phyloP scores from a whole-genome alignment of 2,888 invertebrate genomes.

The Hypena proboscidalis region DNA sequence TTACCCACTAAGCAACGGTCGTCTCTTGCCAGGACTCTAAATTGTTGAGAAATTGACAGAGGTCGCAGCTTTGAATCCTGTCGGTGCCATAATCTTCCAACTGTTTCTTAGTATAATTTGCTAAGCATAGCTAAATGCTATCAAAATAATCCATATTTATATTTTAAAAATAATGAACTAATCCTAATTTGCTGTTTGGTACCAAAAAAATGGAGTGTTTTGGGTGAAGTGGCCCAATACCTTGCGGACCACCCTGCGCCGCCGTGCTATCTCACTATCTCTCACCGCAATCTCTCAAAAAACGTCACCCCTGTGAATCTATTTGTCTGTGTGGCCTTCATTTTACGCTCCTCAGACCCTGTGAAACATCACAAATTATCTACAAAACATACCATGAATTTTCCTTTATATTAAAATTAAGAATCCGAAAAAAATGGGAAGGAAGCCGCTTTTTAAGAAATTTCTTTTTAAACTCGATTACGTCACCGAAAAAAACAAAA shows the following conservation, averaged over 20 bases:
- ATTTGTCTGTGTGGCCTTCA: constrained; percentile 78
- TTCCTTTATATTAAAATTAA: constrained; percentile 29
- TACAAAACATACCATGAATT: constrained; percentile 28
- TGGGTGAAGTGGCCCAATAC: constrained; percentile 46
- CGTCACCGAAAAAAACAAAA: constrained; percentile 1
- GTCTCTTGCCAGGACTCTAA: too few species aligned
- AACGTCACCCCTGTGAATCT: constrained; percentile 71
- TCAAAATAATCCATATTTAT: too few species aligned
- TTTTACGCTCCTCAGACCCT: constrained; percentile 64
- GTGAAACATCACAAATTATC: constrained; percentile 45
- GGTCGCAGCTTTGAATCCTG: too few species aligned
- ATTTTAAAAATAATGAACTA: constrained; percentile 6
- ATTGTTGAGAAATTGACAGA: too few species aligned
- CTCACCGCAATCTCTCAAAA: constrained; percentile 69
- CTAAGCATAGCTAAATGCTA: too few species aligned
- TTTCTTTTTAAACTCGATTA: constrained; percentile 6
- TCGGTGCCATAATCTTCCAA: too few species aligned
- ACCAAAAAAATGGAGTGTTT: constrained; percentile 16
- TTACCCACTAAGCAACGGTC: too few species aligned
- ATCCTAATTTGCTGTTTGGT: constrained; percentile 1
- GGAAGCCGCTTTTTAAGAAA: constrained; percentile 6
- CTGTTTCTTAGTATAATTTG: too few species aligned
- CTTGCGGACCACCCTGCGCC: constrained; percentile 68
- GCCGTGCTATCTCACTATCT: constrained; percentile 69
- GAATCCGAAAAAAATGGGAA: constrained; percentile 12